phyloP scores from a whole-genome alignment of 2,797 vertebrate genomes.

The Pteronotus mesoamericanus region DNA sequence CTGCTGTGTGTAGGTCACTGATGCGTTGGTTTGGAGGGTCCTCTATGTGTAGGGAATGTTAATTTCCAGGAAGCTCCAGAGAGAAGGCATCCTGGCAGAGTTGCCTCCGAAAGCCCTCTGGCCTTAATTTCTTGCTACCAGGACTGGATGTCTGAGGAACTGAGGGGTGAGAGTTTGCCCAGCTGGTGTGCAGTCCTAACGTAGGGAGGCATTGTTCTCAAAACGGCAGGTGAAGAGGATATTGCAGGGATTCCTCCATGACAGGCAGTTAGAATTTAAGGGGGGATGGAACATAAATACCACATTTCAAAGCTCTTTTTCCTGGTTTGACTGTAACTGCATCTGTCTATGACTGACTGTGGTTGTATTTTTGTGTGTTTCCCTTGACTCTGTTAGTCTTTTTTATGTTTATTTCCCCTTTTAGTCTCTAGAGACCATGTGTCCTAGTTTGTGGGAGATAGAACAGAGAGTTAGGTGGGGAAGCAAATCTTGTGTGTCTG shows the following conservation, averaged over 20 bases:
- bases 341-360: background rate
- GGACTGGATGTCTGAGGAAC: background rate
- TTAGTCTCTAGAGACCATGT: constrained; percentile 50
- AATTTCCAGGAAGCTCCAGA: background rate
- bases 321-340: background rate
- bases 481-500: background rate
- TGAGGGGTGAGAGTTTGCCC: background rate
- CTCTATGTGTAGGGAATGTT: background rate
- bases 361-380: constrained; percentile 6
- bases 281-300: background rate
- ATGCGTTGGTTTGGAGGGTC: background rate
- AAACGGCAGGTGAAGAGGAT: constrained; percentile 23
- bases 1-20: background rate
- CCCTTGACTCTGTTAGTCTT: background rate
- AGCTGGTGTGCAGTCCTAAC: background rate
- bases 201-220: background rate
- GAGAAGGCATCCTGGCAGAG: background rate
- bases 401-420: constrained; percentile 1
- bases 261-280: background rate
- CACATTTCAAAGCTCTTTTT: background rate
- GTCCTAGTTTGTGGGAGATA: constrained; percentile 45
- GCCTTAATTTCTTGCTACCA: background rate
- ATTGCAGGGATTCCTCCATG: background rate
- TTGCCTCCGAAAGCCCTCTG: background rate
- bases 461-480: background rate